Base-by-base conservation (phyloP, 2,113 vertebrate genomes). In the Semnornis frantzii region DNA sequence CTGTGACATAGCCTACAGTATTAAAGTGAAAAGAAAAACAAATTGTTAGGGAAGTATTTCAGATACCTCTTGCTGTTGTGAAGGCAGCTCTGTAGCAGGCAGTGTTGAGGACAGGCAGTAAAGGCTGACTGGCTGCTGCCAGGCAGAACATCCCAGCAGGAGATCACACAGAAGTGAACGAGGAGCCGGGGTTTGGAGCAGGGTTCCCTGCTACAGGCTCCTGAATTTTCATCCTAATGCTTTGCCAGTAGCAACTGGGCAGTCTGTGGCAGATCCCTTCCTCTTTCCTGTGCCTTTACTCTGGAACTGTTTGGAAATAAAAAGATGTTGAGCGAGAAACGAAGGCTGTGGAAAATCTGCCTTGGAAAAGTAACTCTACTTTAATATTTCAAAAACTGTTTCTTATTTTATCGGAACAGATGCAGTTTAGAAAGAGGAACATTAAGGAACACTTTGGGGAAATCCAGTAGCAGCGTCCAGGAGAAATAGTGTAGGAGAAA, bases 401-500 rank as follows among this genome's bases (percentile, higher is more conserved):
- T 62, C 85, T 93, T 93, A 58, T 82, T 93, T 93, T 92, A 73
- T 69, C 74, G 85, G 74, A 92, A 84, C 68, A 89, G 83, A 85
- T 83, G 86, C 30, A 44, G 69, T 90, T 87, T 89, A 86, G 85
- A 85, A 81, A 77, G 52, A 91, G 52, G 74, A 89, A 72, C 72
- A 46, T 92, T 92, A 84, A 74, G 50, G 60, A 92, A 83, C 66
- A 76, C 86, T 93, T 88, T 37, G 82, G 84, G 90, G 89, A 96
- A 91, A 92, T 95, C 85, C 6, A 12, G 80, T 80, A 78, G 80
- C 8, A 31, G 24, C 69, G 73, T 91, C 89, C 76, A 91, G 82
- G 66, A 86, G 89, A 86, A 75, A 87, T 57, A 92, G 70, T 58
- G 63, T 84, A 69, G 81, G 91, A 94, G 92, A 96, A 93, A 95